phyloP scores from a whole-genome alignment of 2,113 vertebrate species.

The Chlamydotis undulata region DNA sequence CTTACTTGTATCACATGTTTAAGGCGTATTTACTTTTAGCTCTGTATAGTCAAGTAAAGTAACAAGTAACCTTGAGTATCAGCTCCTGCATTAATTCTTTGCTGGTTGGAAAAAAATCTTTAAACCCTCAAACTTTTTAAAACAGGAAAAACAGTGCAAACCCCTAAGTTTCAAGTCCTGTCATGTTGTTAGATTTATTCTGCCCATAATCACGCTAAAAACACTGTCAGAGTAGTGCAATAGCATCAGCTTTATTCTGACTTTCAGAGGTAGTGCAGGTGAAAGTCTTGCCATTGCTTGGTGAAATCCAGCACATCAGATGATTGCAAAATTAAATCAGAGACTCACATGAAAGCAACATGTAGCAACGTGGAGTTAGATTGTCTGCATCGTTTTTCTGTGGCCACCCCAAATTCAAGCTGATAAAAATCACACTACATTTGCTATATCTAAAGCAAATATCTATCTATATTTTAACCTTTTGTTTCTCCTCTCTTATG shows the following conservation, averaged over 20 bases:
- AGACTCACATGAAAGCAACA: background rate
- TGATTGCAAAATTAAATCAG: background rate
- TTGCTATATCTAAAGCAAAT: background rate
- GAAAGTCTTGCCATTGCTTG: background rate
- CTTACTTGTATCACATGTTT: background rate
- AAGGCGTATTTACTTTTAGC: slow-evolving; percentile 35
- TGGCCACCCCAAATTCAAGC: background rate
- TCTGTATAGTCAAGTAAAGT: background rate
- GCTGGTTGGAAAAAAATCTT: background rate
- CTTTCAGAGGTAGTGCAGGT: background rate
- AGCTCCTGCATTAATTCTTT: background rate
- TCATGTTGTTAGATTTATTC: background rate
- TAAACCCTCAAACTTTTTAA: background rate
- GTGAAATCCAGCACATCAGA: background rate
- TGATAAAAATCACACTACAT: background rate
- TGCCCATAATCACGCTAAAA: background rate
- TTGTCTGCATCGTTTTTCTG: background rate
- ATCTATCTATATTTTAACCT: background rate
- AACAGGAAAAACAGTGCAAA: background rate
- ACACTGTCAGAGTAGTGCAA: background rate
- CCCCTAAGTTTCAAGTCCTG: background rate
- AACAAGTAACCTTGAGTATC: background rate
- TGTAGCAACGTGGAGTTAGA: fast-evolving
- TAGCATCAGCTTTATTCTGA: background rate
- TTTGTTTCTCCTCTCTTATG: background rate